These are phyloP conservation scores for Coecobrya sp. DNA, from an alignment of 2,888 invertebrate genomes.

Conservation along the genomic window DNA sequence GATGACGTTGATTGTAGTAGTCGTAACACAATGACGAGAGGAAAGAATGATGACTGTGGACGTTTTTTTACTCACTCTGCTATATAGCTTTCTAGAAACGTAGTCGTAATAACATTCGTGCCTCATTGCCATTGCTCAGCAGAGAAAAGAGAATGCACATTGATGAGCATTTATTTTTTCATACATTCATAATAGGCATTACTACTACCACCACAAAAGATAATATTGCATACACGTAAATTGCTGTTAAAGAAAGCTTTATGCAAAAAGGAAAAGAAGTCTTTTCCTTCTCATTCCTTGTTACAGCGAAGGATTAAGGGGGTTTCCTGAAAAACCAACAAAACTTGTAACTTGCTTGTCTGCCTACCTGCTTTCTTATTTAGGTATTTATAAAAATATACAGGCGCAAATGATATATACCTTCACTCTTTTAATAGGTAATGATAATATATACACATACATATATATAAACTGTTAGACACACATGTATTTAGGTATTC, in stretches of 20 bases:
- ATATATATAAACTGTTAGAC: background rate
- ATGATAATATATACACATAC: too few relatives aligned
- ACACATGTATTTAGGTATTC: background rate
- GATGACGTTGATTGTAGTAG: slow-evolving; percentile 66
- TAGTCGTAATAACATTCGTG: slow-evolving; percentile 23
- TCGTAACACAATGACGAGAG: slow-evolving; percentile 64
- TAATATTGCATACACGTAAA: background rate
- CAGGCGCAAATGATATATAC: background rate
- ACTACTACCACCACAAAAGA: background rate
- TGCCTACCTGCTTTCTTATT: slow-evolving; percentile 35
- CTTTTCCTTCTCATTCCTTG: slow-evolving; percentile 16
- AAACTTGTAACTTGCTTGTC: slow-evolving; percentile 19
- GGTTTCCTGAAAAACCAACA: slow-evolving; percentile 62
- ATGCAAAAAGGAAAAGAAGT: slow-evolving; percentile 32
- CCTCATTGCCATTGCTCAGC: slow-evolving; percentile 53
- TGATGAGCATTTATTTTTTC: slow-evolving; percentile 4
- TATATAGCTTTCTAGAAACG: background rate
- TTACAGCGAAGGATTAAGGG: slow-evolving; percentile 60
- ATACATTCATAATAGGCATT: slow-evolving; percentile 7
- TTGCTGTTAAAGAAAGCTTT: slow-evolving; percentile 40
- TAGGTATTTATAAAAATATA: background rate
- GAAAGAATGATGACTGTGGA: slow-evolving; percentile 65
- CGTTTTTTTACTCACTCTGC: slow-evolving; percentile 13
- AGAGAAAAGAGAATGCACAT: slow-evolving; percentile 20
- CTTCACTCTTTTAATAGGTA: background rate